Base-by-base conservation (phyloP, 2,888 invertebrate species). In the Drosophila neutralis region DNA sequence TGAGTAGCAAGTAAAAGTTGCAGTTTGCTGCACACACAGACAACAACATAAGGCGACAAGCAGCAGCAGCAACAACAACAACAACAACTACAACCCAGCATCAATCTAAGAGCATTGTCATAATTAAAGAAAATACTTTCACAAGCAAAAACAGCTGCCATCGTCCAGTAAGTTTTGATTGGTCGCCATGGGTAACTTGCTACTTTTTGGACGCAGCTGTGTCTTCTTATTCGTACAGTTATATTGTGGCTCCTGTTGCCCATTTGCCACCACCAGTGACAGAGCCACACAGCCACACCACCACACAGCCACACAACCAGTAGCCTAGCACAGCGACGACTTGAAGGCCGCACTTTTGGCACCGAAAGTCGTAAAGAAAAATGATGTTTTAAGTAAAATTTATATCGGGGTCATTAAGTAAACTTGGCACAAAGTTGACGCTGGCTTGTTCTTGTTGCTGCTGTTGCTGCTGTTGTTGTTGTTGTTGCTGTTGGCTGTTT, bases 381-480 rank as follows among this genome's bases (percentile, higher is more conserved):
- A 86, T 86, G 82, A 86, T 89, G 86, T 86, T 86, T 86, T 89
- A 86, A 86, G 86, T 86, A 86, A 86, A 86, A 86, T 86, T 86
- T 86, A 86, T 86, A 86, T 87, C 89, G 82, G 87, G 89, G 84
- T 86, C 86, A 86, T 86, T 86, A 86, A 86, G 87, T 86, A 89
- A 86, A 84, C 86, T 86, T 86, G 89, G 86, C 84, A 88, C 89
- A 86, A 86, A 86, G 89, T 86, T 88, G 82, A 76, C 80, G 82
- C 82, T 72, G 66, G 66, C 64, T 62, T 72, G 49, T 61, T 65
- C 52, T 61, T 64, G 38, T 71, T 82, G 69, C 31, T 63, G 51
- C 29, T 67, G 31, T n/a, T 49, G 29, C 35, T 48, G 18, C 33
- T 48, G 27, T 51, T 61, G 53, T 57, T 82, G 62, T 58, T 66